Conservation (phyloP, 2,888 invertebrate genomes). For the Tortricodes alternella region DNA sequence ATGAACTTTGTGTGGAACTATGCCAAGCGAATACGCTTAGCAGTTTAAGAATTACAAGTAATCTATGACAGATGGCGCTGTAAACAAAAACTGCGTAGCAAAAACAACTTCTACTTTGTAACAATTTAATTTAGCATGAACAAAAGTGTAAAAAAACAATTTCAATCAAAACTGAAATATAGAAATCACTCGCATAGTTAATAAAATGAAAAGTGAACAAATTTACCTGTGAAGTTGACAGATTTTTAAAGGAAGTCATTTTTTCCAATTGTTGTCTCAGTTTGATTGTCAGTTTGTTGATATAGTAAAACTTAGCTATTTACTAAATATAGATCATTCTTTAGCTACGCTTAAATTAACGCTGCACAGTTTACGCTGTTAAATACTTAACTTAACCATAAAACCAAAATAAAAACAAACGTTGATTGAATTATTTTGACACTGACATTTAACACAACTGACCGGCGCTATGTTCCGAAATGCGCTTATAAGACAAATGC, state of each 20-base stretch:
- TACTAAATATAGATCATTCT: neutral
- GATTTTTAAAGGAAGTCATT: constrained; percentile 56
- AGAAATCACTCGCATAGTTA: too few species aligned
- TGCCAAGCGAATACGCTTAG: neutral
- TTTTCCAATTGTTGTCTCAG: constrained; percentile 1
- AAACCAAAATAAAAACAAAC: neutral
- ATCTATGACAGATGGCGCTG: constrained; percentile 11
- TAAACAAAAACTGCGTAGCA: neutral
- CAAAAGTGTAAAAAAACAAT: neutral
- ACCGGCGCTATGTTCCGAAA: neutral
- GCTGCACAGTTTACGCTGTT: neutral
- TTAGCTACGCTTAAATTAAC: neutral
- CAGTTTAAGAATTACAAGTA: neutral
- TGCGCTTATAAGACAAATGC: too few species aligned
- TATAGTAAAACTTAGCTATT: neutral
- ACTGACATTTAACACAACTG: neutral
- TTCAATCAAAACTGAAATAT: neutral
- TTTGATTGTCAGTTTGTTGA: neutral
- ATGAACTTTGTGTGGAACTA: constrained; percentile 8
- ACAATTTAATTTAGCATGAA: neutral
- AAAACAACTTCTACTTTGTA: neutral
- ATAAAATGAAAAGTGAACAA: constrained; percentile 15
- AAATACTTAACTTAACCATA: neutral
- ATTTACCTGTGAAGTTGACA: constrained; percentile 55
- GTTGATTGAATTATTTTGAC: constrained; percentile 6